Conservation (phyloP, 1,140 invertebrate genomes). For the Cyrtorhinus lividipennis region DNA sequence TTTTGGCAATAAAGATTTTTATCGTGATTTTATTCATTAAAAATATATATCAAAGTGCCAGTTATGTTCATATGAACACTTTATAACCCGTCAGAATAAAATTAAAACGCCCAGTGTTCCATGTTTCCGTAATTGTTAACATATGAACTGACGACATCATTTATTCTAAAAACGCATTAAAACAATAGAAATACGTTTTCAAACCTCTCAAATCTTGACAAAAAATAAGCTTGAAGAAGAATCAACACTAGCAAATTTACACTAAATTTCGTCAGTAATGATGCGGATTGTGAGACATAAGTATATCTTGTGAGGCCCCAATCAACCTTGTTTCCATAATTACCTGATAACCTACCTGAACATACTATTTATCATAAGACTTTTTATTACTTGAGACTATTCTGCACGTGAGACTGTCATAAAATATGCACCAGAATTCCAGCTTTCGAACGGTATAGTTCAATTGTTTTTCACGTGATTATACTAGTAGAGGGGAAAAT, state of each 20-base stretch:
- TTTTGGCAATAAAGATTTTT: no score
- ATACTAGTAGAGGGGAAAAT: no score
- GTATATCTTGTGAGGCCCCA: background rate
- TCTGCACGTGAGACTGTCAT: no score
- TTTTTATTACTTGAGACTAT: no score
- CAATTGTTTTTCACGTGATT: no score
- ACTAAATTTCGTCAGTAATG: background rate
- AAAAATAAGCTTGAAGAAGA: background rate
- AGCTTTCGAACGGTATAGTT: no score
- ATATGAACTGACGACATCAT: background rate
- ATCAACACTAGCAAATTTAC: background rate
- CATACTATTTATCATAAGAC: no score
- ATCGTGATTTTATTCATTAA: no score
- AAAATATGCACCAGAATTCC: no score
- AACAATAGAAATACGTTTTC: background rate
- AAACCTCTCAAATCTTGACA: background rate
- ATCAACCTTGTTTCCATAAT: background rate
- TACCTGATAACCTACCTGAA: no score
- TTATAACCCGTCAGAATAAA: background rate
- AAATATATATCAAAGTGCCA: no score
- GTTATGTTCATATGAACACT: background rate
- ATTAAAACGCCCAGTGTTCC: background rate
- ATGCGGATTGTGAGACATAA: background rate
- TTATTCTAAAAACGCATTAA: background rate
- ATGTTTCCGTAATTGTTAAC: background rate